A percentile compares a stretch with the other conserved stretches of the same genome.
Conservation (phyloP, 2,888 invertebrate species). For the Troilus luridus region DNA sequence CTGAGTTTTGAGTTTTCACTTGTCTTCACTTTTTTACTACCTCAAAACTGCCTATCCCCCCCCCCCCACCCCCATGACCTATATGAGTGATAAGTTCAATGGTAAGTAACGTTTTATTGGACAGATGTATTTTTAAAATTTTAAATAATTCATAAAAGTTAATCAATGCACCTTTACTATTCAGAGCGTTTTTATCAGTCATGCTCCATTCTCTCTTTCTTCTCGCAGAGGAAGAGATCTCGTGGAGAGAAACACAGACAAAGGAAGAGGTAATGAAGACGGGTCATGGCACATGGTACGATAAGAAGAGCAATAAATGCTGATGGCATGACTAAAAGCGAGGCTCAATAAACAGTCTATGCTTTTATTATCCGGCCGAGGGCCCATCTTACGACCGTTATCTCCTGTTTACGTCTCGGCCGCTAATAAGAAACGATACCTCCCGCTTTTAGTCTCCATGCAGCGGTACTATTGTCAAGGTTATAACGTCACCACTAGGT, state of each 20-base stretch:
- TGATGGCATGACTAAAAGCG: slow-evolving; percentile 25
- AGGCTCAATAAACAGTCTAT: slow-evolving; percentile 5
- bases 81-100: too few relatives aligned
- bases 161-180: too few relatives aligned
- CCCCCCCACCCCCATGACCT: too few relatives aligned
- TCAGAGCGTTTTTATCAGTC: too few relatives aligned
- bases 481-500: neutral
- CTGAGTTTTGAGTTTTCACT: too few relatives aligned
- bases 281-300: neutral
- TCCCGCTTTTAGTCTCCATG: neutral
- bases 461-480: neutral
- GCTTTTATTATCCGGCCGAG: slow-evolving; percentile 6
- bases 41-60: too few relatives aligned
- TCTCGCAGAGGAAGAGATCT: too few relatives aligned
- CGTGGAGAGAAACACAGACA: neutral
- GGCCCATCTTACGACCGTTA: slow-evolving; percentile 8
- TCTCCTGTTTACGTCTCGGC: slow-evolving; percentile 6
- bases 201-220: too few relatives aligned
- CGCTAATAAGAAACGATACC: slow-evolving; percentile 26
- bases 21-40: too few relatives aligned
- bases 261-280: slow-evolving; percentile 27
- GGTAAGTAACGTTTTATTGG: too few relatives aligned
- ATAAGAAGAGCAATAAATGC: slow-evolving; percentile 19
- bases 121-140: too few relatives aligned
- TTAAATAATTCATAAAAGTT: too few relatives aligned